Evolutionary conservation across 2,113 vertebrate genomes (phyloP), one percentile per base, ranked within the genome.

Genomic region (Tragelaphus imberbis): DNA sequence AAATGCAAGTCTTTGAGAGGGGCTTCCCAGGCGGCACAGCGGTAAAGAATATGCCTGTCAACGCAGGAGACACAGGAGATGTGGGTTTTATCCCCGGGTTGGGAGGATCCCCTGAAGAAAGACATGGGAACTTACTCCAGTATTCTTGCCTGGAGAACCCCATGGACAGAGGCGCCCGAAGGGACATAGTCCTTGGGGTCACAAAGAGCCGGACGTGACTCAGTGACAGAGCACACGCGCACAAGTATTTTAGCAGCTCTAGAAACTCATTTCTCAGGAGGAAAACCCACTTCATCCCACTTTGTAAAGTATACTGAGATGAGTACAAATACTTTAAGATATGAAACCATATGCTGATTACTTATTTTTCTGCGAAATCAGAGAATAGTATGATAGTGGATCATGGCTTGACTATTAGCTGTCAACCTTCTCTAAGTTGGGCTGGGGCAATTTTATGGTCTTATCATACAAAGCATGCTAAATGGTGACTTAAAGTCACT

Each of bases 1-100:
- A 95, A 95, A 91, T n/a, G 7, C 4, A 84, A 25, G 14, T 90
- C 33, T 59, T 82, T 85, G 47, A 75, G 47, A 44, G 36, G 71
- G 40, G 12, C 71, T 44, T 77, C 28, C 36, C 71, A 77, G 40
- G 5, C 27, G 23, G 71, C 23, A 25, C 40, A 44, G 23, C 27
- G 12, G 71, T 77, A 44, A 44, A 77, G 71, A 44, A 7, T 44
- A 36, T 44, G 23, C 23, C 71, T 44, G 6, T 44, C 36, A 7
- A 77, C 44, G 23, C 40, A 77, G 71, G 71, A 75, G 68, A 40
- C 36, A 75, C 21, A 40, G n/a, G 21, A 77, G 23, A 77, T 44
- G 12, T 77, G 36, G 71, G 6, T 27, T 77, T 40, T 44, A 77
- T 77, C 71, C 36, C 12, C 44, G 36, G 71, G 23, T 27, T 40